phyloP scores from a whole-genome alignment of 2,797 vertebrate genomes.

The Tiaroga cobitis region DNA sequence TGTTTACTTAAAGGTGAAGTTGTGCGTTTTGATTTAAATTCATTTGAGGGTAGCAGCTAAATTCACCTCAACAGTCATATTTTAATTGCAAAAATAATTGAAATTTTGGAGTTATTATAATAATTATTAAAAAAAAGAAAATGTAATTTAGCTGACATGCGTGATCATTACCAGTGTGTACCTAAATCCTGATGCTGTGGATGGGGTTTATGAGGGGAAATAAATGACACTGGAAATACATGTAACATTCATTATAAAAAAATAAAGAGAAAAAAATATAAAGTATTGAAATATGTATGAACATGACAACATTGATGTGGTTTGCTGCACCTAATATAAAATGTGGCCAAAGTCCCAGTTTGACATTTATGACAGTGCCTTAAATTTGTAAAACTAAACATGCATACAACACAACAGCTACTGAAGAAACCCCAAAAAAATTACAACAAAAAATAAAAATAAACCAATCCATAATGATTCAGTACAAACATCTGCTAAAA shows the following conservation, averaged over 20 bases:
- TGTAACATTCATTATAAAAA: not conserved
- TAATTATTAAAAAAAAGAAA: not conserved
- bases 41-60: conserved; percentile 77
- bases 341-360: conserved; percentile 37
- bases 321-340: conserved; percentile 64
- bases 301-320: conserved; percentile 66
- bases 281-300: conserved; percentile 44
- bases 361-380: conserved; percentile 10
- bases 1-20: conserved; percentile 65
- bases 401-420: conserved; percentile 13
- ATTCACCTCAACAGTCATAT: conserved; percentile 70
- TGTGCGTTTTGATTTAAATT: conserved; percentile 73
- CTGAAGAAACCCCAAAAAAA: not conserved
- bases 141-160: conserved; percentile 13
- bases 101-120: conserved; percentile 44
- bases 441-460: not conserved
- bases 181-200: conserved; percentile 54
- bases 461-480: not conserved
- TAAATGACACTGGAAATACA: conserved; percentile 44
- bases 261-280: conserved; percentile 30
- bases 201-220: conserved; percentile 16
- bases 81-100: conserved; percentile 55
- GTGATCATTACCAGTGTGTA: conserved; percentile 68
- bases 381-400: conserved; percentile 40
- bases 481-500: conserved; percentile 32